Base-by-base conservation (phyloP, 2,113 vertebrate species). In the Dicaeum eximium region DNA sequence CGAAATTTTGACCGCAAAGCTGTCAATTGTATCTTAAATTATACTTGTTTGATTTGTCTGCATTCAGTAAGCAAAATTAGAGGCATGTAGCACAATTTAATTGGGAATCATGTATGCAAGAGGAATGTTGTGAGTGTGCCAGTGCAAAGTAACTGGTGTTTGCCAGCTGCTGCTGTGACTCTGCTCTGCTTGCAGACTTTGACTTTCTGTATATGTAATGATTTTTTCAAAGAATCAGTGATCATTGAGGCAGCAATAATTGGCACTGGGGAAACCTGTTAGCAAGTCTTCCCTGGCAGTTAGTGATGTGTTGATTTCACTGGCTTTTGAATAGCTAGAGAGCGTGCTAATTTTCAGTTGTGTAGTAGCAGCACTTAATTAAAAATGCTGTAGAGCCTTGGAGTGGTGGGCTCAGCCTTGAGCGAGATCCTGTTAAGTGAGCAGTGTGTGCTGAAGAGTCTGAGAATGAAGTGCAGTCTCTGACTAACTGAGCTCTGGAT, bases 231-330 rank as follows among this genome's bases (percentile, higher is more conserved):
- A 82, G 92, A 79, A 71, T 88, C 62, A n/a, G 80, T 80, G 89
- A 62, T 92, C 71, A 80, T 38, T 91, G 74, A 95, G 86, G 57
- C 80, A 94, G 86, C 70, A 94, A 50, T 95, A 96, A 94, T 67
- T 86, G 83, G 57, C 70, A 56, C 61, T 18, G 22, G 83, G 70
- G 71, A 96, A 79, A 88, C 79, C 70, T 94, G 79, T 88, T 11
- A 71, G 56, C 23, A 50, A 62, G 33, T 44, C 61, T 88, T 94
- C 51, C 40, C 35, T 45, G 58, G 92, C 61, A 79, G 83, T 75
- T 62, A 74, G 79, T 15, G 11, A 42, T 67, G 51, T 88, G 70
- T 54, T 80, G 48, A 57, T 93, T 84, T 84, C 54, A 30, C 25
- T 89, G 64, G 15, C 10, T 83, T 92, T 79, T 92, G 38, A 86